Percentiles rank a stretch among this genome's conserved stretches.
phyloP scores from a whole-genome alignment of 1,140 invertebrate genomes.

The Cephus cinctus region DNA sequence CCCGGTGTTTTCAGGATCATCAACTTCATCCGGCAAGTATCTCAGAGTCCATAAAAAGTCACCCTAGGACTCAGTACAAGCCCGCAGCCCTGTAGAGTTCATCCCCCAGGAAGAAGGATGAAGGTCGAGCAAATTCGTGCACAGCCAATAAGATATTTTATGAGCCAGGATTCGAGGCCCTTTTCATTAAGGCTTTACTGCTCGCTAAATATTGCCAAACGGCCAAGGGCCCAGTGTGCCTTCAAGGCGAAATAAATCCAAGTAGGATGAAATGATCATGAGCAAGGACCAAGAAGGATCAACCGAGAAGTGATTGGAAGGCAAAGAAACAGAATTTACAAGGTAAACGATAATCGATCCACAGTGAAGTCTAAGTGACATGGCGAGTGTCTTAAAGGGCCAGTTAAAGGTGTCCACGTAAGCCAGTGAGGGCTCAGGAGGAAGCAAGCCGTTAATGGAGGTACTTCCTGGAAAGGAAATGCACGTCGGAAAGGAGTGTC shows the following conservation, averaged over 20 bases:
- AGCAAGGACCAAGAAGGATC: no score
- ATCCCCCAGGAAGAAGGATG: slow-evolving; percentile 8
- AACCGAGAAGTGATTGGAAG: no score
- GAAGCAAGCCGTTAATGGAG: no score
- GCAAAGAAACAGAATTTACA: no score
- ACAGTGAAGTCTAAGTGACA: no score
- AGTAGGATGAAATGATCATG: no score
- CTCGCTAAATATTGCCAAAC: slow-evolving; percentile 39
- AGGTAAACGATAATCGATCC: no score
- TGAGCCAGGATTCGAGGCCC: slow-evolving; percentile 32
- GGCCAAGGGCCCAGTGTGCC: slow-evolving; percentile 3
- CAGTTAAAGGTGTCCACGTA: no score
- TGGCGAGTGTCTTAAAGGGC: no score
- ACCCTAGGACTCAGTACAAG: slow-evolving; percentile 19
- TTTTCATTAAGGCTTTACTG: slow-evolving; percentile 45
- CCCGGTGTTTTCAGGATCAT: slow-evolving; percentile 32
- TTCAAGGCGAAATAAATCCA: slow-evolving; percentile 17
- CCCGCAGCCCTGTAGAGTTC: slow-evolving; percentile 8
- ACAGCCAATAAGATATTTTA: slow-evolving; percentile 38
- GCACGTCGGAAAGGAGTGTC: no score
- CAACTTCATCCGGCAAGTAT: slow-evolving; percentile 30
- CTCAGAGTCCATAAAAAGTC: slow-evolving; percentile 31
- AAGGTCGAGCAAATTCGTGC: slow-evolving; percentile 19
- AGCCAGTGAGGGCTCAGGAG: no score
- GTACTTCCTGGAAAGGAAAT: no score